Base-by-base conservation (phyloP, 2,113 vertebrate species). In the Lagopus muta region DNA sequence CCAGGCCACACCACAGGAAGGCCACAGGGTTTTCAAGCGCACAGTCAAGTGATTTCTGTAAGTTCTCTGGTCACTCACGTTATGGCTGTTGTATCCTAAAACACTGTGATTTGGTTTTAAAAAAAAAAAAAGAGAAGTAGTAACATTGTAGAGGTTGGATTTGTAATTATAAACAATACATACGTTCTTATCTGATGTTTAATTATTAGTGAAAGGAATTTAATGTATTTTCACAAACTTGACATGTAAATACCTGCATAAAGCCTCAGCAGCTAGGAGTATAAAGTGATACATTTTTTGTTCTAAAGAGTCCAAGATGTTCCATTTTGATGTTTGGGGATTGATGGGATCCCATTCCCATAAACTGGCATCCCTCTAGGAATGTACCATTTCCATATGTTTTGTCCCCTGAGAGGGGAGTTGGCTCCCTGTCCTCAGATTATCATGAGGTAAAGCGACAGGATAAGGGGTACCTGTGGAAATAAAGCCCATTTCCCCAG, bases 391-490 rank as follows among this genome's bases (percentile, higher is more conserved):
- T 95, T 80, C 92, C 72, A 50, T 95, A 55, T 92, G 78, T 61
- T 96, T 96, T 96, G 88, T 36, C 72, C 36, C 88, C 94, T 81
- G 69, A 80, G 88, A 90, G 86, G 74, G 75, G 95, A 96, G 85
- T 90, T 30, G n/a, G 34, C 90, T 85, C 83, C 50, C 79, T 94
- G 96, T 96, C 82, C 88, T 89, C 87, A 47, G 71, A 54, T 81
- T 78, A 70, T 90, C 21, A 4, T 77, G 83, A 84, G 84, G 55
- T 86, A 32, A 86, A 91, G 93, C 92, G 66, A 16, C 34, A 70
- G 58, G 67, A 8, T 14, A 10, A 43, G 47, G 40, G 67, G 34
- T 10, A 54, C 52, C 27, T 16, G 17, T 32, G 30, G 54, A 57
- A 10, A 19, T 57, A 10, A 57, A 32, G 54, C 20, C 55, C 55